Conservation (phyloP, 2,888 invertebrate genomes). For the Glyphotaelius pellucidus region DNA sequence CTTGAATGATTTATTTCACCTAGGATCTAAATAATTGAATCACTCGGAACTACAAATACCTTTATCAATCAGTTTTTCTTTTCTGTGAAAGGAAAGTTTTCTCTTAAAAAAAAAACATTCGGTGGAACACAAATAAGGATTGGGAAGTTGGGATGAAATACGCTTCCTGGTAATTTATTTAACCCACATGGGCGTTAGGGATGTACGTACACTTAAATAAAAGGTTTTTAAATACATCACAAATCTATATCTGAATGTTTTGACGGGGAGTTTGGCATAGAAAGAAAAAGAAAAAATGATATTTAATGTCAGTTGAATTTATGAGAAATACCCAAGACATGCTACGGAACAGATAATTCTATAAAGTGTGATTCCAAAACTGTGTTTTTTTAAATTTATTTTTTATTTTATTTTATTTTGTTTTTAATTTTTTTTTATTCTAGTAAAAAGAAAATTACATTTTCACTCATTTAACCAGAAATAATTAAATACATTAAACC, state of each 20-base stretch:
- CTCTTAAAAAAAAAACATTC: background rate
- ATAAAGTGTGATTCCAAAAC: too few species aligned
- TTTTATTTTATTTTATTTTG: too few species aligned
- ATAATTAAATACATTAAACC: too few species aligned
- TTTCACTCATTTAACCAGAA: too few species aligned
- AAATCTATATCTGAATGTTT: background rate
- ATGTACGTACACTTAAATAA: background rate
- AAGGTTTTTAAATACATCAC: background rate
- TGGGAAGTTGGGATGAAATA: background rate
- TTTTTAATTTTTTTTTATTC: too few species aligned
- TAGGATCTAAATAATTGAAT: background rate
- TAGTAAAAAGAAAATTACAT: too few species aligned
- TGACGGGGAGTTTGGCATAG: too few species aligned
- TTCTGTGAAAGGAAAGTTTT: background rate
- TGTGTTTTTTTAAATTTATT: too few species aligned
- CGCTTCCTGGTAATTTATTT: background rate
- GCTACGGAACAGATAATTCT: too few species aligned
- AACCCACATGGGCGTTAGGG: background rate
- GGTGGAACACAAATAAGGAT: background rate
- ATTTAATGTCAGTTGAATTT: too few species aligned
- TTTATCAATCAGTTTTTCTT: background rate
- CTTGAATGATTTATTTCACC: constrained; percentile 2
- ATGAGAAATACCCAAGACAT: too few species aligned
- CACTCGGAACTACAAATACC: background rate
- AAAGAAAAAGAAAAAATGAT: too few species aligned